Base-by-base conservation (phyloP, 1,140 invertebrate genomes). In the Mycetomoellerius zeteki region DNA sequence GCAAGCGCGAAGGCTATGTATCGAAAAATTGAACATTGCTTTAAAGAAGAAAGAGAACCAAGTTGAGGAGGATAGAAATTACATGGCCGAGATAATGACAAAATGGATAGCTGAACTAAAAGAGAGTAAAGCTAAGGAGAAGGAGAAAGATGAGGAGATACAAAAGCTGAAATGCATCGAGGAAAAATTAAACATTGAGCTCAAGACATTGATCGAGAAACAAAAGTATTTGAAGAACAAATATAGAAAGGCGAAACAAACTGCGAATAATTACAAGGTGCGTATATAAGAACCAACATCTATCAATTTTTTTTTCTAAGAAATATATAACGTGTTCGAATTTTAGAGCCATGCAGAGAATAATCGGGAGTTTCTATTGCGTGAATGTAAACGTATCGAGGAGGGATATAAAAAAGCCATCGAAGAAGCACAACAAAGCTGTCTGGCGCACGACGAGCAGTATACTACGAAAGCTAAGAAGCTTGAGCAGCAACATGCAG, bases 181-280 rank as follows among this genome's bases (percentile, higher is more conserved):
- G 64, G 77, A 87, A 54, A 87, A 73, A 75, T 64, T 94, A 1
- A 89, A 58, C 1, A 37, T 64, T 0, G 92, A 94, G 24, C 85
- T 94, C 16, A 90, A 93, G 21, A 30, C 37, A 0, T 71, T 94
- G 69, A 92, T 91, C 33, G 87, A 92, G 10, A 92, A 92, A 16
- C 92, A 94, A 52, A 91, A 90, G 93, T 24, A 90, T 92, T 77
- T 93, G 2, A 93, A 93, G 24, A 91, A 88, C 33, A 95, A 93
- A 47, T 94, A 95, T 88, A 86, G 91, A 16, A 87, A 82, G 5
- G 94, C 92, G 0, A 95, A 93, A 62, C 88, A 92, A 76, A 92
- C 87, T 30, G 93, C 92, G 30, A 72, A 86, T n/a, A 94, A 95
- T 92, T 95, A 94, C 72, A 95, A 94, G 91, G 94, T 95, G 90